Evolutionary conservation across 2,113 vertebrate genomes (phyloP).

Genomic region (Ceuthmochares aereus): DNA sequence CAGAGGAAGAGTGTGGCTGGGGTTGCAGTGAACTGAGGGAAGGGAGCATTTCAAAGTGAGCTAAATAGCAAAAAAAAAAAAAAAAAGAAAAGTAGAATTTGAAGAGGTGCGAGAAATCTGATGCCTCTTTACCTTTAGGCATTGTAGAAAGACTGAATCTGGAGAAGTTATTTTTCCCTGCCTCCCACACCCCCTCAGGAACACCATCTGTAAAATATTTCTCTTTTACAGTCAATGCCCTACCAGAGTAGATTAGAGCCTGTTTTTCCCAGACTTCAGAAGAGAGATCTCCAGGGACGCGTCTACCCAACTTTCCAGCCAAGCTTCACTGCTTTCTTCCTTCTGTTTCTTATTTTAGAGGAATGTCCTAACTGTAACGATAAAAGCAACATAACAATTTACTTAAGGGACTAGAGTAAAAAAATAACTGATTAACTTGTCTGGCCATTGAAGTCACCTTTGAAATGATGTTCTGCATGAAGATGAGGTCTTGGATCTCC

Average conservation of each 20-base stretch:
- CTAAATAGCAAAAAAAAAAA: not conserved
- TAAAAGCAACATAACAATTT: not conserved
- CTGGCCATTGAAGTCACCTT: not conserved
- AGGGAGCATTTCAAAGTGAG: not conserved
- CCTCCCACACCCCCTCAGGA: not conserved
- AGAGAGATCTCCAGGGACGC: not conserved
- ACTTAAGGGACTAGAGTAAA: not conserved
- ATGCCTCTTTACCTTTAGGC: not conserved
- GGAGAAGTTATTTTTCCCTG: not conserved
- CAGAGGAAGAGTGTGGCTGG: not conserved
- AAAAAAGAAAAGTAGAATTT: not conserved
- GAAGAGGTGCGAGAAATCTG: not conserved
- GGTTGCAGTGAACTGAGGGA: not conserved
- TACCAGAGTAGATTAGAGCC: not conserved
- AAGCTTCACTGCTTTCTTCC: not conserved
- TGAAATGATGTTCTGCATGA: not conserved
- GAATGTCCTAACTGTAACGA: not conserved
- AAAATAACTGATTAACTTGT: not conserved
- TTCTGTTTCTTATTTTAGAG: not conserved
- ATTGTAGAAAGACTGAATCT: not conserved
- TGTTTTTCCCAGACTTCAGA: not conserved
- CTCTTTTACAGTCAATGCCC: not conserved
- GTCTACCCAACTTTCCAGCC: not conserved
- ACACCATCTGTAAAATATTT: conserved; percentile 40
- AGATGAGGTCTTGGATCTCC: not conserved